phyloP scores from a whole-genome alignment of 2,113 vertebrate species.

The Sinocyclocheilus grahami region DNA sequence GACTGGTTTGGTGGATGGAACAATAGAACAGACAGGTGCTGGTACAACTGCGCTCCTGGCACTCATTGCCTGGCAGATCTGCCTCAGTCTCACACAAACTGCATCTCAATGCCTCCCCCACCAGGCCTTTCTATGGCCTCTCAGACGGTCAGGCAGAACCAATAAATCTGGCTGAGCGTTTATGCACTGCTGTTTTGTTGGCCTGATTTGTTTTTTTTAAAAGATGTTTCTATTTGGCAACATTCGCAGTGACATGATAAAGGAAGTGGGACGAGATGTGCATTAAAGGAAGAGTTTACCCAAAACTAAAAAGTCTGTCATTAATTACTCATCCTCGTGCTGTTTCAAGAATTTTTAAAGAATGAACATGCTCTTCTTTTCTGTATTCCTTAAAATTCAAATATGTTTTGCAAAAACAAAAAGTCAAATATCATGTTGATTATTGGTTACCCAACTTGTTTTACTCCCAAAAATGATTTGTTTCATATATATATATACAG shows the following conservation, averaged over 20 bases:
- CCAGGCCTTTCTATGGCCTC: not conserved
- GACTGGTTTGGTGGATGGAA: constrained; percentile 37
- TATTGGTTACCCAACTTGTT: too few relatives aligned
- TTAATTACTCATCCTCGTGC: not conserved
- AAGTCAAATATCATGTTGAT: not conserved
- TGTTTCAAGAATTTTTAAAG: not conserved
- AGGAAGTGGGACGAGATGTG: not conserved
- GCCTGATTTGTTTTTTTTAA: not conserved
- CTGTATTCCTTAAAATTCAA: not conserved
- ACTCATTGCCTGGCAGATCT: constrained; percentile 10
- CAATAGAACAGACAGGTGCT: constrained; percentile 60
- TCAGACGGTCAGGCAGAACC: not conserved
- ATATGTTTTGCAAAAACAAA: not conserved
- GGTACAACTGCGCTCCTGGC: constrained; percentile 53
- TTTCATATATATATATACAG: too few relatives aligned
- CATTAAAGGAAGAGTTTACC: not conserved
- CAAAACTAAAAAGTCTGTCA: not conserved
- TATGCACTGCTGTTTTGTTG: constrained; percentile 13
- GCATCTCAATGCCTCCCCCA: constrained; percentile 19
- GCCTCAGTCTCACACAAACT: constrained; percentile 6
- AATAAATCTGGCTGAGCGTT: not conserved
- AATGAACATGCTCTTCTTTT: not conserved
- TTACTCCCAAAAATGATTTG: too few relatives aligned
- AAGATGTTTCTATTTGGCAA: not conserved
- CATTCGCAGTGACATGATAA: not conserved